phyloP scores from a whole-genome alignment of 2,113 vertebrate genomes.

The Ariopsis seemanni region DNA sequence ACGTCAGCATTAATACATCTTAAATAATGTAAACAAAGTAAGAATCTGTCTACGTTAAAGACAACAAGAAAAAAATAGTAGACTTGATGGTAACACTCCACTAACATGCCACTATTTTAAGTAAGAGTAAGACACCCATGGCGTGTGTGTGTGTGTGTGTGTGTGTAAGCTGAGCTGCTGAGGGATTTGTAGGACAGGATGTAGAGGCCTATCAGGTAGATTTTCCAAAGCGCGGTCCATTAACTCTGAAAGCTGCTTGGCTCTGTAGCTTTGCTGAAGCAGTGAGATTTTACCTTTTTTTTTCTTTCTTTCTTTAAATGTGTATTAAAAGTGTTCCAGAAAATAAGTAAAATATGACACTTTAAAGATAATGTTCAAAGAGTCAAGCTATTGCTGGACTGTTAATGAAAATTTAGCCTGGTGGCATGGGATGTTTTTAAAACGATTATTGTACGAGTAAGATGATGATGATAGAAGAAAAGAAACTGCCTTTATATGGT shows the following conservation, averaged over 20 bases:
- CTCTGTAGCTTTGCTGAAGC: background rate
- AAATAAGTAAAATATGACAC: background rate
- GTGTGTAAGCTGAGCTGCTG: conserved; percentile 22
- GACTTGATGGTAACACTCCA: background rate
- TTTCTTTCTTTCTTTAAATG: too few relatives aligned
- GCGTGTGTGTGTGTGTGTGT: conserved; percentile 17
- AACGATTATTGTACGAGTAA: too few relatives aligned
- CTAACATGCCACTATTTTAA: background rate
- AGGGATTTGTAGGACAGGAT: conserved; percentile 23
- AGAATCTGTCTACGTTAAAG: background rate
- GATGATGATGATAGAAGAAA: too few relatives aligned
- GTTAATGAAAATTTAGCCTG: background rate
- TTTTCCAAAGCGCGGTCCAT: conserved; percentile 6
- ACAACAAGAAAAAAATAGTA: too few relatives aligned
- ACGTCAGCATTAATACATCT: background rate
- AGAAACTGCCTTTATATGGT: too few relatives aligned
- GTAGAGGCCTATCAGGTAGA: conserved; percentile 17
- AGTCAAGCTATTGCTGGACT: background rate
- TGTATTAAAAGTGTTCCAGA: background rate
- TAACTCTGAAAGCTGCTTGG: background rate
- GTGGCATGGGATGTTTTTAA: background rate
- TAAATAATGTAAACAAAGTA: background rate
- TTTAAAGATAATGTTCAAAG: background rate
- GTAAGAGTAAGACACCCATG: background rate
- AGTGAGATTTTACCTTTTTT: background rate